Conservation (phyloP, 2,888 invertebrate species). For the Drosophila melanosoma region DNA sequence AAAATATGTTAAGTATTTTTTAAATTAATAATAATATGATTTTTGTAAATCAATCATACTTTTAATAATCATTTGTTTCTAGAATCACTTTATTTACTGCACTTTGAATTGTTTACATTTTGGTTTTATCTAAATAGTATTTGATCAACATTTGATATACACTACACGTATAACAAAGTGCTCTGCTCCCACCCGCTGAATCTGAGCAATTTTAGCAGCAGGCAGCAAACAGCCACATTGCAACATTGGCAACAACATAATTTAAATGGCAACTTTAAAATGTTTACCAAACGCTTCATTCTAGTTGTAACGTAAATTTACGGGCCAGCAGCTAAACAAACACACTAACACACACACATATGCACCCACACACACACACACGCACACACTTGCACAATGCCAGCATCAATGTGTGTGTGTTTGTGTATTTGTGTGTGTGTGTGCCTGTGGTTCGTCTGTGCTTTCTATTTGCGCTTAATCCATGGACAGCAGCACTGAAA, state of each 20-base stretch:
- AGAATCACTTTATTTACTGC: conserved; percentile 5
- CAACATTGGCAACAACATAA: conserved; percentile 50
- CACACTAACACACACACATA: conserved; percentile 45
- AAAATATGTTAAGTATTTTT: background rate
- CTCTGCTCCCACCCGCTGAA: background rate
- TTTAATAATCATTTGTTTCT: background rate
- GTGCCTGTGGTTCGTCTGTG: conserved; percentile 56
- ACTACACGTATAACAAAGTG: conserved; percentile 27
- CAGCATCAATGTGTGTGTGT: background rate
- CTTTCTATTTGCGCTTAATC: conserved; percentile 76
- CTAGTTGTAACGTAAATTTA: conserved; percentile 79
- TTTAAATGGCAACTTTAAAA: conserved; percentile 78
- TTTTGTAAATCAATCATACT: background rate
- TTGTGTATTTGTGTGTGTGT: conserved; percentile 16
- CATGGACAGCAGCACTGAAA: conserved; percentile 63
- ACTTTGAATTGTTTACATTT: conserved; percentile 23
- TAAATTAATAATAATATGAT: background rate
- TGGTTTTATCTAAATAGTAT: conserved; percentile 29
- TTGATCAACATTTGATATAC: conserved; percentile 57
- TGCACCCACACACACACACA: conserved; percentile 10
- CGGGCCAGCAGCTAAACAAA: conserved; percentile 75
- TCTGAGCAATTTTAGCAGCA: conserved; percentile 27
- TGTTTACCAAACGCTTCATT: conserved; percentile 77
- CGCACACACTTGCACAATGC: conserved; percentile 6
- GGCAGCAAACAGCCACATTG: conserved; percentile 19